A percentile compares a stretch with the other conserved stretches of the same genome.
phyloP scores from a whole-genome alignment of 2,888 invertebrate species.

The Tupiocoris notatus region DNA sequence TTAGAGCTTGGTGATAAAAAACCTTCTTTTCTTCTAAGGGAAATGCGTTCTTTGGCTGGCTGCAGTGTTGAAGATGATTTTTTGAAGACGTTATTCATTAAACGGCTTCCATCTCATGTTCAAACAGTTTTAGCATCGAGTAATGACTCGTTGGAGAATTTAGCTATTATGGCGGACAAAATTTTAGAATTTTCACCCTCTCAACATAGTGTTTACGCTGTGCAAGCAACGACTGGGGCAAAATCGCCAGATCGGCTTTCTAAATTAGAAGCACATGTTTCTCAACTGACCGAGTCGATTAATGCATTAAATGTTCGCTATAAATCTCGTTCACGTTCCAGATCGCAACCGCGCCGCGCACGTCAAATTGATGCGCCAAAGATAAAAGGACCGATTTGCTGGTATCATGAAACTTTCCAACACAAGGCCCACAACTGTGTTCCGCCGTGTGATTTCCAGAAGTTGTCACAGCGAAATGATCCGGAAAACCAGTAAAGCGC shows the following conservation, averaged over 20 bases:
- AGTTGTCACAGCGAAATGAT: not conserved
- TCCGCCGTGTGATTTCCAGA: not conserved
- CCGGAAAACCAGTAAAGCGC: not conserved
- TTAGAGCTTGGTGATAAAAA: not conserved
- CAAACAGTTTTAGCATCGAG: not conserved
- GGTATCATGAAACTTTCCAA: not conserved
- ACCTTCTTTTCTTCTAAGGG: not conserved
- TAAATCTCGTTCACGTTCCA: no score
- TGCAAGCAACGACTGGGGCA: not conserved
- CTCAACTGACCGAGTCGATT: not conserved
- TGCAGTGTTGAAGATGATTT: not conserved
- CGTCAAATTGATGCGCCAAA: no score
- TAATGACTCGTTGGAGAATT: not conserved
- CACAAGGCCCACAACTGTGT: not conserved
- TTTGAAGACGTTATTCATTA: not conserved
- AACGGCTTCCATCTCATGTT: not conserved
- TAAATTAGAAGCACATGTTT: not conserved
- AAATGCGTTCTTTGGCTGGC: not conserved
- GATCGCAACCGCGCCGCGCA: no score
- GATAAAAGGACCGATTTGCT: no score
- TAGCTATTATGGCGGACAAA: not conserved
- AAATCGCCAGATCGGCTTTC: not conserved
- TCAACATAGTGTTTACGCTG: not conserved
- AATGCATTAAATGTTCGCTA: no score
- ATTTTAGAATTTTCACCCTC: not conserved